These are phyloP conservation scores for Tachuris rubrigastra DNA, from an alignment of 2,113 vertebrate genomes.

Conservation along the genomic window DNA sequence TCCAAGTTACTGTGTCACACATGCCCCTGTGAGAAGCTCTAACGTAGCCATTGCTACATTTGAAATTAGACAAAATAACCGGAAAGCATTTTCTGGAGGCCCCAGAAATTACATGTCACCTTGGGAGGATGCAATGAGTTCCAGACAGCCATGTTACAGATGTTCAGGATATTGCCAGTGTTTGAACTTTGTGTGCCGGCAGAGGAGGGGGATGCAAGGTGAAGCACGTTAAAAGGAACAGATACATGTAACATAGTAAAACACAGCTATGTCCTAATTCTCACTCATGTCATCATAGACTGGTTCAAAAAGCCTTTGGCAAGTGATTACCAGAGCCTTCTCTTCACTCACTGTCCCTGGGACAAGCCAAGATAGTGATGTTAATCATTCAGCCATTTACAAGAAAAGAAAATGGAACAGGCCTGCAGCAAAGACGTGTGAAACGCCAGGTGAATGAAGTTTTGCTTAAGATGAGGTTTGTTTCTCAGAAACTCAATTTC, in stretches of 20 bases:
- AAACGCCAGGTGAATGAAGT: not conserved
- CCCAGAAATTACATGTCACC: not conserved
- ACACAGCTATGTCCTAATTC: not conserved
- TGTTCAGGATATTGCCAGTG: not conserved
- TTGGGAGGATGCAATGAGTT: not conserved
- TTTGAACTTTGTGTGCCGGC: not conserved
- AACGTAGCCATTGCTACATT: not conserved
- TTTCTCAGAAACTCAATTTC: not conserved
- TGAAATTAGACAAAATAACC: not conserved
- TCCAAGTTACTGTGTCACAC: not conserved
- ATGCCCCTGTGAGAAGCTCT: rapidly evolving
- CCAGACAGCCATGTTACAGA: not conserved
- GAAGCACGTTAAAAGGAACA: not conserved
- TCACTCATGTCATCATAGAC: not conserved
- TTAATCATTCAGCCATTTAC: not conserved
- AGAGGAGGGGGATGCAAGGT: not conserved
- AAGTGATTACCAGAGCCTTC: not conserved
- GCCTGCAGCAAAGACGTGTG: not conserved
- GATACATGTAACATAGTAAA: not conserved
- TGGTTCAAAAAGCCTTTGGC: not conserved
- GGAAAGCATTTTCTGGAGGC: not conserved
- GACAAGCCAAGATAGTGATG: not conserved
- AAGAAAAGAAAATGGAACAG: not conserved
- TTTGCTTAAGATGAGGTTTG: not conserved
- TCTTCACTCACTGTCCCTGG: not conserved